Percentiles rank a stretch among this genome's conserved stretches.
phyloP scores from a whole-genome alignment of 2,797 vertebrate genomes.

The Calcarius lapponicus region DNA sequence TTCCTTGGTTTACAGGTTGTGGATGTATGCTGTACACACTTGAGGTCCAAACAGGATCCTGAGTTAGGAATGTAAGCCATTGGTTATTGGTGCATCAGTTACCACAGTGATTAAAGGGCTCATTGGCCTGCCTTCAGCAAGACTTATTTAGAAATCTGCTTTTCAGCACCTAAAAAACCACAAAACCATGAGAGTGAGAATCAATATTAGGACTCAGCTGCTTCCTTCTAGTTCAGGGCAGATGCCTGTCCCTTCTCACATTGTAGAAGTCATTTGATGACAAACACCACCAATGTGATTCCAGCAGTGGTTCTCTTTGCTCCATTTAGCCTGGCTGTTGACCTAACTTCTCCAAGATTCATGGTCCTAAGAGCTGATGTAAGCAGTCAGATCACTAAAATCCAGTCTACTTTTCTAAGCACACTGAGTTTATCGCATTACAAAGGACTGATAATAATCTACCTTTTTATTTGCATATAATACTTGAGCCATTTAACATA shows the following conservation, averaged over 20 bases:
- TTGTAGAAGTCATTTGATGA: not conserved
- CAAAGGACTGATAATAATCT: not conserved
- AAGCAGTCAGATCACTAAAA: not conserved
- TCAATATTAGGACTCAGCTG: not conserved
- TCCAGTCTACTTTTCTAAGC: not conserved
- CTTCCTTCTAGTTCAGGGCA: not conserved
- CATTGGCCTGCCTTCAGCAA: not conserved
- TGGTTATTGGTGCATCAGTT: not conserved
- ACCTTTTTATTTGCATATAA: not conserved
- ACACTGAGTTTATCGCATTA: not conserved
- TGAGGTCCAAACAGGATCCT: not conserved
- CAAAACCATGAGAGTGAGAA: not conserved
- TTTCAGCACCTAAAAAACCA: not conserved
- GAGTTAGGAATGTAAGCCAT: not conserved
- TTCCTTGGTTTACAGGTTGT: not conserved
- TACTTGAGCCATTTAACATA: not conserved
- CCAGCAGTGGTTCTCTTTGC: not conserved
- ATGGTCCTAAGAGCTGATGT: not conserved
- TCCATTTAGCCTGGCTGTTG: not conserved
- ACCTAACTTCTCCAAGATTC: not conserved
- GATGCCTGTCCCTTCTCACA: not conserved
- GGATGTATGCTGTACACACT: accelerated
- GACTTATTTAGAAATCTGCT: not conserved
- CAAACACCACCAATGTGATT: not conserved
- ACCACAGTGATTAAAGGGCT: not conserved